Percentiles rank a stretch among this genome's conserved stretches.
These are phyloP conservation scores for Cinclus mexicanus DNA, from an alignment of 2,113 vertebrate genomes.

Conservation along the genomic window DNA sequence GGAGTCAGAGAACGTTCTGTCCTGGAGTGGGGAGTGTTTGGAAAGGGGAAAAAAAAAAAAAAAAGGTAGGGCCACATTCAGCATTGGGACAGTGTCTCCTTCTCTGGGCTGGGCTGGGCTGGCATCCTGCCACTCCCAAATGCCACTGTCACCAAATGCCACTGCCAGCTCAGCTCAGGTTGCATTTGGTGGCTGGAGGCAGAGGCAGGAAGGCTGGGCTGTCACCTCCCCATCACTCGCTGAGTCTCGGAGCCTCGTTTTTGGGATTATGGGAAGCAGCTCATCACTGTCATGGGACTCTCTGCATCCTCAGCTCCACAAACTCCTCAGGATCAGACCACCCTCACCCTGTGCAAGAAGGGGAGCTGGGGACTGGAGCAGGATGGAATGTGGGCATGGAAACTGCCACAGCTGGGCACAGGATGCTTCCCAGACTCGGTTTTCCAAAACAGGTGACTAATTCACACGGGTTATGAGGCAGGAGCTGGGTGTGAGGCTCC, in stretches of 20 bases:
- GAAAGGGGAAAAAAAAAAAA: not conserved
- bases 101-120: not conserved
- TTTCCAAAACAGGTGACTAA: slow-evolving; percentile 9
- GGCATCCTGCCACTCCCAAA: not conserved
- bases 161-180: not conserved
- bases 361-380: not conserved
- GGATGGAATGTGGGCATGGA: not conserved
- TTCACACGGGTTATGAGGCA: rapidly evolving
- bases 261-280: not conserved
- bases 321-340: not conserved
- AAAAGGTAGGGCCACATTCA: not conserved
- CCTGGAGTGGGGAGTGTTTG: not conserved
- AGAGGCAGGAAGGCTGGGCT: not conserved
- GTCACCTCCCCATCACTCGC: not conserved
- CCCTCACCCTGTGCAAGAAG: not conserved
- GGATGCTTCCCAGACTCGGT: not conserved
- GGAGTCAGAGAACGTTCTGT: slow-evolving; percentile 65
- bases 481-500: not conserved
- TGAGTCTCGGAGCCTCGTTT: rapidly evolving
- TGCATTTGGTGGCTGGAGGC: not conserved
- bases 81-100: not conserved
- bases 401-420: not conserved
- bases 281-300: rapidly evolving
- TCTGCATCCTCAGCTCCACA: not conserved
- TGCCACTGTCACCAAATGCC: slow-evolving; percentile 19